Base-by-base conservation (phyloP, 35 echinoderm and acorn worm species). In the Apostichopus japonicus region DNA sequence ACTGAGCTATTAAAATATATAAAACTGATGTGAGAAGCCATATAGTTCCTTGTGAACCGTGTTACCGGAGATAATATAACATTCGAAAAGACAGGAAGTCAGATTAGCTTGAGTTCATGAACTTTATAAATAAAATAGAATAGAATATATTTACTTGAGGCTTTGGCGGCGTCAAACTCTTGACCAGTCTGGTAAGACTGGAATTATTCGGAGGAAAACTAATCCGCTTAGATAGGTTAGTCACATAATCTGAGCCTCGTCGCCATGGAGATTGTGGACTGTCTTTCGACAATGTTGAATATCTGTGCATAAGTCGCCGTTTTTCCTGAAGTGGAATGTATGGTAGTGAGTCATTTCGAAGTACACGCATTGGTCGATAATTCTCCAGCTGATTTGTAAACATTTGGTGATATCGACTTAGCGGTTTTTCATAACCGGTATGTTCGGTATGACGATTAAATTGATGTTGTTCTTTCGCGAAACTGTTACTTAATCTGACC, bases 391-490 rank as follows among this genome's bases (percentile, higher is more conserved):
- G 33, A 44, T 44, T 44, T 4, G 33, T 44, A 44, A 3, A 44
- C 7, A 19, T 19, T 19, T 67, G 63, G 11, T 67, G 11, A 67
- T 10, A 8, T 11, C 63, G 63, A 67, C 11, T 15, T 10, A 19
- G 19, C 14, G 63, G 63, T 67, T 67, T 67, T 19, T 67, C 63
- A 4, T 44, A 4, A 44, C 33, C 63, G 63, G 63, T 67, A 1
- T 67, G 63, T 15, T 67, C 63, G 11, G 63, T 67, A 3, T 67
- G 63, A 15, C 19, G 78, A 19, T 79, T 14, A 23, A 27, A 16
- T 79, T 63, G 10, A 23, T 87, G 58, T 51, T 87, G 86, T 21
- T 87, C 86, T 65, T 24, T 87, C 23, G 86, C 86, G 23, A 87
- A 87, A 57, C 58, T 87, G 86, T 87, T 62, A 56, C 86, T 87